Evolutionary conservation across 2,113 vertebrate genomes (phyloP).

Genomic region (Aphyosemion australe): DNA sequence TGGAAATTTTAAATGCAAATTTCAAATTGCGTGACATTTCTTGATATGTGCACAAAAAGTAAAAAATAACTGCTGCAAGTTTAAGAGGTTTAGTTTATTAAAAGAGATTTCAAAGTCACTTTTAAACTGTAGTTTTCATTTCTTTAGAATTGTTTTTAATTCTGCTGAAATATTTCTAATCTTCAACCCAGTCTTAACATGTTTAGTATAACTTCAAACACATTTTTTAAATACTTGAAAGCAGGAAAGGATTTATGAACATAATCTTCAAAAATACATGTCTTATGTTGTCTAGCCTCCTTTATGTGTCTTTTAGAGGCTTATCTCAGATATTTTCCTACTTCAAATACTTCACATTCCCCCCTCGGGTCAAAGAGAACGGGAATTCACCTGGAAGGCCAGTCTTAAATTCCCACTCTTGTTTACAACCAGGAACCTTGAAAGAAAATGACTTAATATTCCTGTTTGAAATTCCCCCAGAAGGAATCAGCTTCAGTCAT

Average conservation of each 20-base stretch:
- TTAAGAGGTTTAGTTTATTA: no score
- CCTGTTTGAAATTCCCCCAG: slow-evolving; percentile 15
- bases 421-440: neutral
- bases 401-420: slow-evolving; percentile 2
- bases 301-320: slow-evolving; percentile 5
- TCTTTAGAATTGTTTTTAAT: no score
- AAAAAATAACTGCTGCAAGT: no score
- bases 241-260: neutral
- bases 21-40: no score
- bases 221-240: neutral
- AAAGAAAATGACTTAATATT: slow-evolving; percentile 34
- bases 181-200: no score
- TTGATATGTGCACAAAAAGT: no score
- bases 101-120: no score
- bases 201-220: no score
- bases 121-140: no score
- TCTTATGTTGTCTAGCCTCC: neutral
- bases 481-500: neutral
- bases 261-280: neutral
- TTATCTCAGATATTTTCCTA: slow-evolving; percentile 23
- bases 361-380: slow-evolving; percentile 41
- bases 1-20: no score
- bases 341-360: slow-evolving; percentile 40
- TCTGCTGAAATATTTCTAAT: no score
- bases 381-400: slow-evolving; percentile 57